A percentile compares a stretch with the other conserved stretches of the same genome.
phyloP scores from a whole-genome alignment of 2,113 vertebrate species.

The Phylloscopus trochiloides region DNA sequence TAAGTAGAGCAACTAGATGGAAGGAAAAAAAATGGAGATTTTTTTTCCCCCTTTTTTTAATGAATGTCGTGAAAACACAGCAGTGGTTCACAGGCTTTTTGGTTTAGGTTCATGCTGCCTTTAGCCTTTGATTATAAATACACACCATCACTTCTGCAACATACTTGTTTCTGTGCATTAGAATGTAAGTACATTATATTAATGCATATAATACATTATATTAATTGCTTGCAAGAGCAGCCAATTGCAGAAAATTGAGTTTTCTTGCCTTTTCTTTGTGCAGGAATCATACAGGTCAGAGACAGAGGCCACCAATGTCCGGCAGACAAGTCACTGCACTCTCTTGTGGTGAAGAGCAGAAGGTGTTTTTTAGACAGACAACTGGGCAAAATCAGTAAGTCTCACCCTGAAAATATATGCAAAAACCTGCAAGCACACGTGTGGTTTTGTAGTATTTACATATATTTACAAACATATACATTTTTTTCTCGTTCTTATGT shows the following conservation, averaged over 20 bases:
- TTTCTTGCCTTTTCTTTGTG: not conserved
- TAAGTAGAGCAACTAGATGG: not conserved
- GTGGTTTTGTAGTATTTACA: not conserved
- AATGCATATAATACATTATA: not conserved
- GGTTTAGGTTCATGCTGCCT: not conserved
- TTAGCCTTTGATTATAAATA: not conserved
- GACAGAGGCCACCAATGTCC: rapidly evolving
- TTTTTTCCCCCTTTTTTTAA: rapidly evolving
- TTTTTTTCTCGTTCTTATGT: not conserved
- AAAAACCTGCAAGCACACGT: rapidly evolving
- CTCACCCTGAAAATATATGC: not conserved
- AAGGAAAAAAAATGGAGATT: not conserved
- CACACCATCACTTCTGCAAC: not conserved
- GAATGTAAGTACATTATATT: not conserved
- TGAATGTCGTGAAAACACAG: not conserved
- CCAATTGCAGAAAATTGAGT: not conserved
- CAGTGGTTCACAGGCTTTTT: not conserved
- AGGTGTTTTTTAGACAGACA: not conserved
- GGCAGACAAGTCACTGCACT: not conserved
- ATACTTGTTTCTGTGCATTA: not conserved
- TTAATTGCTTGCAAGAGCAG: not conserved
- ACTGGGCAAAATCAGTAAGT: not conserved
- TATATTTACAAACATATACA: not conserved
- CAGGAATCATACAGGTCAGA: not conserved
- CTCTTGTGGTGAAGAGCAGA: not conserved